Base-by-base conservation (phyloP, 2,797 vertebrate genomes). In the Acanthurus leucopareius region DNA sequence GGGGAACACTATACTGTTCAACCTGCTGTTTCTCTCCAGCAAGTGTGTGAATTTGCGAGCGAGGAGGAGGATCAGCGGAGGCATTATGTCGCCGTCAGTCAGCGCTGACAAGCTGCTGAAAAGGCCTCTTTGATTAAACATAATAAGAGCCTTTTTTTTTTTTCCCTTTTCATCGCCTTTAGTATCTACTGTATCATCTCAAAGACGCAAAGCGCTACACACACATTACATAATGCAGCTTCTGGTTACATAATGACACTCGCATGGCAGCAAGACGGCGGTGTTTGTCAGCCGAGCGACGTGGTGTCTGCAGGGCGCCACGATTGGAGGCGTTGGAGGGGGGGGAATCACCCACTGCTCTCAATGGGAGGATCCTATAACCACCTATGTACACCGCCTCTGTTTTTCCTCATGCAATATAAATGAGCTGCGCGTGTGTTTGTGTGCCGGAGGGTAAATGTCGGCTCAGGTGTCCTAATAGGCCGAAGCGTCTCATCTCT, bases 371-470 rank as follows among this genome's bases (percentile, higher is more conserved):
- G 85, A 87, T 91, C 69, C 73, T 67, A 75, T 88, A 80, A 85
- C 86, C 80, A 8, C 71, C 86, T 70, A 17, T 80, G 87, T 64
- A 16, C 75, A 28, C 77, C 19, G 74, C 81, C 79, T 92, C 61
- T 67, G 69, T 66, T 35, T 57, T 57, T 47, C 78, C 28, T 83
- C 69, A 84, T 94, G 86, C 82, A 93, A 47, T 90, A 91, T 90
- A 69, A 66, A 93, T 91, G 70, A 84, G 75, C 0, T 58, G 74
- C 71, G 75, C 70, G 82, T 53, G 56, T 52, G 77, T 76, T 19
- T 54, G 63, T 74, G 69, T 45, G 48, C 63, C 42, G 40, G 0
- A n/a, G 79, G 72, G 69, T 71, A 68, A 73, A 71, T 0, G 42
- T 19, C 45, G 85, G 82, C 84, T 92, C 88, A 88, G 91, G 87